Conservation (phyloP, 1,140 invertebrate genomes). For the Ctenoplectra terminalis region DNA sequence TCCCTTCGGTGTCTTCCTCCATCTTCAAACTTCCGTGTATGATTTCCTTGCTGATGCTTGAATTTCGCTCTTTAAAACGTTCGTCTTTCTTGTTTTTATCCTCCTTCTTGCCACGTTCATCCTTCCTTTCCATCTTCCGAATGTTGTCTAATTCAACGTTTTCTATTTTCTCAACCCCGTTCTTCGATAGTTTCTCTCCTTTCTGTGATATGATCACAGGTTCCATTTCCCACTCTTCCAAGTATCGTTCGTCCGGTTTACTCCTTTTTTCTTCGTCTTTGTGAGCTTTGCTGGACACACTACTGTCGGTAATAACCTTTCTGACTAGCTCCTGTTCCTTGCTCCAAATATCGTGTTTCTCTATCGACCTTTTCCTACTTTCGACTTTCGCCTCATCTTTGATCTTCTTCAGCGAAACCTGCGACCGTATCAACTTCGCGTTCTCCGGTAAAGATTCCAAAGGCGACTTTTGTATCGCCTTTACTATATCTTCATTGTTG, state of each 20-base stretch:
- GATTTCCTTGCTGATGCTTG: conserved; percentile 41
- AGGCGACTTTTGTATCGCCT: conserved; percentile 42
- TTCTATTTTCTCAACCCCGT: conserved; percentile 7
- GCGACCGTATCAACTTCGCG: conserved; percentile 4
- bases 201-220: conserved; percentile 42
- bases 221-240: conserved; percentile 71
- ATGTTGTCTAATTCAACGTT: background rate
- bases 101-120: conserved; percentile 46
- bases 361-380: background rate
- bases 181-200: conserved; percentile 13
- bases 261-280: conserved; percentile 27
- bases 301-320: conserved; percentile 9
- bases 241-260: conserved; percentile 46
- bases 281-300: background rate
- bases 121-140: conserved; percentile 45
- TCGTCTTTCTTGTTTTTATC: conserved; percentile 44
- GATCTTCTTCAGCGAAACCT: conserved; percentile 40
- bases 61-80: conserved; percentile 36
- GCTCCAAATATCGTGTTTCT: conserved; percentile 30
- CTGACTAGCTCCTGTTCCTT: conserved; percentile 22
- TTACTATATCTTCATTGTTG: conserved; percentile 36
- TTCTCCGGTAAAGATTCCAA: conserved; percentile 5
- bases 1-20: conserved; percentile 54
- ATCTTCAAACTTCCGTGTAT: conserved; percentile 18
- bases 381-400: conserved; percentile 55